These are phyloP conservation scores for Lamellibrachia luymesi DNA, from an alignment of 1,140 invertebrate species.

Conservation along the genomic window DNA sequence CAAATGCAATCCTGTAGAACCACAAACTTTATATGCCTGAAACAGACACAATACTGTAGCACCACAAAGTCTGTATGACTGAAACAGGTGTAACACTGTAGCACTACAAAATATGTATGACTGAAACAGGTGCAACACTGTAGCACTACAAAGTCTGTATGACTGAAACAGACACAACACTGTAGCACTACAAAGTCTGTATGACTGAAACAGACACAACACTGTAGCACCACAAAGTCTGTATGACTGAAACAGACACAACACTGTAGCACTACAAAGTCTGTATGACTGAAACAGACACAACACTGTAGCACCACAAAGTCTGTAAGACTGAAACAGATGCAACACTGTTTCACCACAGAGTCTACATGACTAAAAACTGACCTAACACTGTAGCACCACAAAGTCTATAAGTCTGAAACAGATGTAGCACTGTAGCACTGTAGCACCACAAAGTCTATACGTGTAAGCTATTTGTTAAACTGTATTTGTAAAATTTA, in stretches of 20 bases:
- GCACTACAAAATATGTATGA: no score
- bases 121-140: no score
- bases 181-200: slow-evolving; percentile 24
- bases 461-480: no score
- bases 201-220: neutral
- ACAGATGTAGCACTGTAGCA: slow-evolving; percentile 24
- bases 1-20: neutral
- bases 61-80: slow-evolving; percentile 10
- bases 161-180: slow-evolving; percentile 27
- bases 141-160: slow-evolving; percentile 34
- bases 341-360: no score
- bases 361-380: no score
- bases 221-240: no score
- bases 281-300: neutral
- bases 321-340: no score
- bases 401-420: neutral
- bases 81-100: neutral
- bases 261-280: slow-evolving; percentile 24
- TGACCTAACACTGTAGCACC: no score
- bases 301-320: slow-evolving; percentile 26
- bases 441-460: no score
- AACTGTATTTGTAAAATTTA: no score
- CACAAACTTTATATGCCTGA: neutral
- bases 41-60: slow-evolving; percentile 25
- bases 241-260: neutral